These are phyloP conservation scores for Riparia riparia DNA, from an alignment of 2,113 vertebrate genomes.

Conservation along the genomic window DNA sequence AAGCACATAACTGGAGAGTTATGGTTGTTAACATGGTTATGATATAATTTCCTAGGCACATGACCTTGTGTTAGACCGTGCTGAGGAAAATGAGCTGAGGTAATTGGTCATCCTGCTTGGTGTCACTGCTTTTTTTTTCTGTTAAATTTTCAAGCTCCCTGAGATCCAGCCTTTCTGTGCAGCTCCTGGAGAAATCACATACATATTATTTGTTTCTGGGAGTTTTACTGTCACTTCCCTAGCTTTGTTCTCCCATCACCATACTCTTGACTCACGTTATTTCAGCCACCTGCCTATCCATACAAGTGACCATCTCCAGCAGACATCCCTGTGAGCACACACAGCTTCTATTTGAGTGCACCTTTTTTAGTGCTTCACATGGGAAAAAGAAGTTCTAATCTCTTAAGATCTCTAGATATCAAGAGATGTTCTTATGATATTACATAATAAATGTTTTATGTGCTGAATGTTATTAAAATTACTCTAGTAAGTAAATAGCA, in stretches of 20 bases:
- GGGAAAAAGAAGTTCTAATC: background rate
- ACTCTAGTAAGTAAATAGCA: background rate
- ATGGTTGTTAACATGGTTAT: background rate
- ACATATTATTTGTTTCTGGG: background rate
- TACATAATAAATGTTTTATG: background rate
- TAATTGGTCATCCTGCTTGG: background rate
- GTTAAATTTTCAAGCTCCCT: background rate
- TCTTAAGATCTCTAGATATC: background rate
- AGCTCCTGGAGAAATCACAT: background rate
- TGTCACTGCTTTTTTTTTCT: background rate
- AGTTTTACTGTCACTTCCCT: background rate
- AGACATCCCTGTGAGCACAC: background rate
- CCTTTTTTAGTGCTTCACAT: background rate
- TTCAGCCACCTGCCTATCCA: background rate
- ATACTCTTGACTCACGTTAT: background rate
- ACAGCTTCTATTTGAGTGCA: background rate
- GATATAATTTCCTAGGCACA: conserved; percentile 7
- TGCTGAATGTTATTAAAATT: background rate
- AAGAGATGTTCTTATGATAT: background rate
- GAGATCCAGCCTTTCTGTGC: background rate
- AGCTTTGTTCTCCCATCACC: background rate
- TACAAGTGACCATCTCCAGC: background rate
- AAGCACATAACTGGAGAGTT: background rate
- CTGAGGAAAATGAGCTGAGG: background rate
- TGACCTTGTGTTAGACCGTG: background rate